A percentile compares a stretch with the other conserved stretches of the same genome.
Conservation (phyloP, 1,140 invertebrate genomes). For the Diachasmimorpha longicaudata region DNA sequence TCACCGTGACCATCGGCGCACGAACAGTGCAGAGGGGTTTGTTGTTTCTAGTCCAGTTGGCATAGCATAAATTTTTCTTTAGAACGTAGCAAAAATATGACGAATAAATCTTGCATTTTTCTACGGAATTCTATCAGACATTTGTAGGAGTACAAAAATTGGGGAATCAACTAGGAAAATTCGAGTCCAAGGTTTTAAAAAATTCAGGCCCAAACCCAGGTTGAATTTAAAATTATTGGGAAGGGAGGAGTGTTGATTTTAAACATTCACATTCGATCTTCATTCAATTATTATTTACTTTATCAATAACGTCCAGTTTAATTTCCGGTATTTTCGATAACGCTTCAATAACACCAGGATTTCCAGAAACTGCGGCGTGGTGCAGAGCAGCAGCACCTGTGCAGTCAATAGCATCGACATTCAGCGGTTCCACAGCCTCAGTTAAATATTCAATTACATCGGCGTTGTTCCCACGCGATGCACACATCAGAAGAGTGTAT, state of each 20-base stretch:
- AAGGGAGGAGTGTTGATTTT: background rate
- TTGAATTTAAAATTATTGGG: no score
- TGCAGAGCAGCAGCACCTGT: conserved; percentile 62
- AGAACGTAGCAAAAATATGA: no score
- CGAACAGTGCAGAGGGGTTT: conserved; percentile 76
- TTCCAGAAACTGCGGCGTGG: conserved; percentile 59
- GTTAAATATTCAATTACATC: conserved; percentile 69
- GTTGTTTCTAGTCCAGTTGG: conserved; percentile 60
- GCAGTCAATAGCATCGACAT: conserved; percentile 67
- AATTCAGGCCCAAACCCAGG: no score
- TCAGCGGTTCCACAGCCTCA: conserved; percentile 69
- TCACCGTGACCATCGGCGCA: conserved; percentile 76
- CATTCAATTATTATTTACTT: conserved; percentile 53
- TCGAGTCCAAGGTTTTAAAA: no score
- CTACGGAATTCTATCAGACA: no score
- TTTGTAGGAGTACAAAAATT: no score
- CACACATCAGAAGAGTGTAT: conserved; percentile 73
- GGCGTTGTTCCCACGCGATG: conserved; percentile 69
- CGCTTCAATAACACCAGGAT: conserved; percentile 64
- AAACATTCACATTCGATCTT: background rate
- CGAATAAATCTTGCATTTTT: no score
- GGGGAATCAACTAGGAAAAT: no score
- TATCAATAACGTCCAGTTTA: conserved; percentile 65
- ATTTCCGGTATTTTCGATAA: conserved; percentile 69
- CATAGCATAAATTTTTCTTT: background rate